Base-by-base conservation (phyloP, 2,113 vertebrate genomes). In the Mellivora capensis region DNA sequence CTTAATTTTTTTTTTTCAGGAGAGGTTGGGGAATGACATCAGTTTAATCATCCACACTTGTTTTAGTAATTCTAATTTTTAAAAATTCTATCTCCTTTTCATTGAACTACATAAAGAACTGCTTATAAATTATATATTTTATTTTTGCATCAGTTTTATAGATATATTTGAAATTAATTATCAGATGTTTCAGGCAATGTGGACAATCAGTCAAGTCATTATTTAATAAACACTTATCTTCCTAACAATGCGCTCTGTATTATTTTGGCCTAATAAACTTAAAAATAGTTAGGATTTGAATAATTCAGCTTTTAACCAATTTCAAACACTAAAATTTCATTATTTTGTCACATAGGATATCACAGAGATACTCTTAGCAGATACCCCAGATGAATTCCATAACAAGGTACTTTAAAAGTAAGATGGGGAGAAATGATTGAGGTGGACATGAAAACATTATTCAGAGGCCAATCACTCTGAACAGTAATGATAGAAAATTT, bases 131-230 rank as follows among this genome's bases (percentile, higher is more conserved):
- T 31, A 67, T 39, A 74, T 3, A 34, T 95, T 91, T 74, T 34
- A 85, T 47, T 97, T 91, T 74, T 34, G 76, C 9, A 93, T 91
- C 54, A 90, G 34, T 57, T 82, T 86, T 89, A 93, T 83, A 79
- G 14, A 52, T 87, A 14, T 79, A 83, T 23, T 52, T 80, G 9
- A 83, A 93, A 93, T 85, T 72, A 77, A 80, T 87, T 81, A 64
- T 67, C 39, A 93, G 14, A 39, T 82, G 9, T 95, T 85, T 96
- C 20, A 79, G 44, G 37, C 39, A 61, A 89, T 83, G 5, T 90
- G 21, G 29, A 90, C 69, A 86, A 95, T 15, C 7, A 96, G 44
- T 87, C 23, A 77, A 69, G 8, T 71, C 76, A 59, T 90, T 84
- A 80, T 87, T 81, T 72, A 93, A 42, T 37, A 23, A 97, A 6